Evolutionary conservation across 1,140 invertebrate species (phyloP).

Genomic region (Goniozus legneri): DNA sequence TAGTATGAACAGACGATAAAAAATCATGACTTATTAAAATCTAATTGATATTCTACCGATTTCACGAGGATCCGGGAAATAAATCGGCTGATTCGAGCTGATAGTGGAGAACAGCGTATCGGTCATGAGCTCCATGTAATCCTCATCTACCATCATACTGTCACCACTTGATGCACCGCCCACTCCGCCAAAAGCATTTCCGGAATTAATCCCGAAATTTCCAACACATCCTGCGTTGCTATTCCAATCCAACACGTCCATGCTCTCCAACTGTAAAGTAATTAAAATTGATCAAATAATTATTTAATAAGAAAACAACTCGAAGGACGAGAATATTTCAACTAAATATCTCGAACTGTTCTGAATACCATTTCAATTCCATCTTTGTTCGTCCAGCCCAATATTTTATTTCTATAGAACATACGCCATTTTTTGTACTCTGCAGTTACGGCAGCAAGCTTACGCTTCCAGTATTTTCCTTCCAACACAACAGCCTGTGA

Average conservation of each 20-base stretch:
- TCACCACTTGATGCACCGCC: conserved; percentile 59
- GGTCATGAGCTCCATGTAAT: conserved; percentile 85
- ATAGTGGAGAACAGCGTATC: conserved; percentile 88
- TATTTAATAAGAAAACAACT: neutral
- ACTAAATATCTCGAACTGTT: no score
- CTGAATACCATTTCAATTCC: conserved; percentile 68
- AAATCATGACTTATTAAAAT: conserved; percentile 5
- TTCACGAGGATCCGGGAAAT: conserved; percentile 95
- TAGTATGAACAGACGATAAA: conserved; percentile 35
- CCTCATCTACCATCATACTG: conserved; percentile 81
- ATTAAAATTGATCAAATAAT: no score
- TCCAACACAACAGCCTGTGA: conserved; percentile 88
- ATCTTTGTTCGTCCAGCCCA: conserved; percentile 71
- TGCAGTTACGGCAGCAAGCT: conserved; percentile 92
- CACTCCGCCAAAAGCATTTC: conserved; percentile 31
- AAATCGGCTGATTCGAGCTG: conserved; percentile 83
- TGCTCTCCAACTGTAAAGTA: conserved; percentile 70
- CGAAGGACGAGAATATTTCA: neutral
- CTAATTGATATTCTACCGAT: conserved; percentile 65
- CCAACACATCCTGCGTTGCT: conserved; percentile 32
- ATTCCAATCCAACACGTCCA: conserved; percentile 75
- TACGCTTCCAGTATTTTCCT: conserved; percentile 98
- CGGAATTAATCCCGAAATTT: conserved; percentile 27
- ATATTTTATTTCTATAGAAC: conserved; percentile 83
- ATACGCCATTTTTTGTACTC: conserved; percentile 99